Conservation (phyloP, 2,888 invertebrate species). For the Sphaerophoria taeniata region DNA sequence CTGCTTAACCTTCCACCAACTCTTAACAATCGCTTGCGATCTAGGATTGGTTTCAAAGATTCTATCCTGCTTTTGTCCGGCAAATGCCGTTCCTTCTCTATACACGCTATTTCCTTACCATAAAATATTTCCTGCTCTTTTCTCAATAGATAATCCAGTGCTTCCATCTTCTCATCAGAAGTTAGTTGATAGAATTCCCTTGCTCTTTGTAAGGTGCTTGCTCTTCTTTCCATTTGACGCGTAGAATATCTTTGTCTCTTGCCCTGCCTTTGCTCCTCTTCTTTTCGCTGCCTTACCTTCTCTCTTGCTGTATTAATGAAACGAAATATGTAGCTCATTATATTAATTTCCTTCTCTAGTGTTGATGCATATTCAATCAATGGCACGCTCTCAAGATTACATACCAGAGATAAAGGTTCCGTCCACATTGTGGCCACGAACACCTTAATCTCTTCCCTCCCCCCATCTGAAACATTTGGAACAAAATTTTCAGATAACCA, state of each 20-base stretch:
- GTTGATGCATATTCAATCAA: no score
- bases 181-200: neutral
- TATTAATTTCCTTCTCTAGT: no score
- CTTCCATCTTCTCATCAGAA: slow-evolving; percentile 1
- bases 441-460: neutral
- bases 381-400: no score
- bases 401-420: neutral
- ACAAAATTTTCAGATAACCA: slow-evolving; percentile 7
- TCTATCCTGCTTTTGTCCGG: neutral
- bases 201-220: neutral
- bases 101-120: neutral
- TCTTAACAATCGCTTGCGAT: no score
- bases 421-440: neutral
- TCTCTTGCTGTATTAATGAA: no score
- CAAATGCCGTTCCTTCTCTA: neutral
- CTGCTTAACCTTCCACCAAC: no score
- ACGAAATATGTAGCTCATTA: no score
- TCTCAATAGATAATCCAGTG: neutral
- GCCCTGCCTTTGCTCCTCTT: neutral
- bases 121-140: neutral
- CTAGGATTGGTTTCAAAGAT: no score
- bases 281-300: neutral
- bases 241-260: neutral
- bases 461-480: no score
- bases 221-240: neutral